Evolutionary conservation across 2,797 vertebrate genomes (phyloP), one percentile per base, ranked within the genome.

Genomic region (Chloroceryle amazona): DNA sequence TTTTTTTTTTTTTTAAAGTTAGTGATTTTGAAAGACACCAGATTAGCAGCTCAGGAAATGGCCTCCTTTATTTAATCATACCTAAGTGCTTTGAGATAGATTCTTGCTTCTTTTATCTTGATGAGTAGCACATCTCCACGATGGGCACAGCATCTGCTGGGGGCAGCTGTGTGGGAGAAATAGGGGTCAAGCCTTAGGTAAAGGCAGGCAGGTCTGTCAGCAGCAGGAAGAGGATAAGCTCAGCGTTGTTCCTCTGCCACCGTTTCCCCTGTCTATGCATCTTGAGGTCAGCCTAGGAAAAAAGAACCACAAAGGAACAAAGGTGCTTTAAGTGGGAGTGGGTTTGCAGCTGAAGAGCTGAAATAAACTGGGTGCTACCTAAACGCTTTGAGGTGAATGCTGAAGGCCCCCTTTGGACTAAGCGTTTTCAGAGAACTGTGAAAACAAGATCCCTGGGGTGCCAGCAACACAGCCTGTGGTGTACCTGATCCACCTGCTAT

Each of bases 31-130:
- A 97, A 97, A 97, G 80, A 73, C 76, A 95, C 86, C 86, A 93
- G 88, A 96, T 96, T 97, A 95, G 93, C 85, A 95, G 84, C 80
- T 90, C 88, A 97, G 96, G 96, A 97, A 96, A 96, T 96, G 86
- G 93, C 89, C 93, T 96, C 80, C 84, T 96, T 97, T 96, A 96
- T 96, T 96, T 95, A 93, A 96, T 94, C 83, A 86, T 95, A 93
- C 87, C 92, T 95, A 91, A 97, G 96, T 95, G 93, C 95, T 97
- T 94, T 94, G 92, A 96, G 90, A 92, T 91, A 97, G 93, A 93
- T 93, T 86, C 95, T 95, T 95, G 76, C 6, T 94, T 89, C 90
- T 95, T 96, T 96, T 93, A 96, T 96, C 96, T 96, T 94, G 93
- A 97, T 96, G 86, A 95, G 90, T 58, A 89, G 92, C 81, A 73